Percentiles rank a stretch among this genome's conserved stretches.
These are phyloP conservation scores for Perizoma affinitatum DNA, from an alignment of 2,888 invertebrate genomes.

Conservation along the genomic window DNA sequence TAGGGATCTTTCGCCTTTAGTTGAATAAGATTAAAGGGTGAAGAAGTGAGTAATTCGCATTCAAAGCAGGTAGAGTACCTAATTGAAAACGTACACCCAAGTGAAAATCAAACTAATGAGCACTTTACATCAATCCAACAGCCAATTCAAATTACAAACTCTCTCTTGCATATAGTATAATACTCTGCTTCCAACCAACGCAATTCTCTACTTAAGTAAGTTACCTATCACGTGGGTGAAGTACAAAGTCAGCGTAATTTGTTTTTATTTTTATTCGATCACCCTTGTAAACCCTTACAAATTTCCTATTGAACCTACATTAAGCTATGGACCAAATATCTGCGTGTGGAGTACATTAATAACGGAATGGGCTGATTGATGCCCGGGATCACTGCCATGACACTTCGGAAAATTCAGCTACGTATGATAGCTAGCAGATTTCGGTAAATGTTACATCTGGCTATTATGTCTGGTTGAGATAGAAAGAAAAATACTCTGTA, in stretches of 20 bases:
- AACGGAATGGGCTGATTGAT: conserved; percentile 7
- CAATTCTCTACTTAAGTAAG: neutral
- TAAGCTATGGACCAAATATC: neutral
- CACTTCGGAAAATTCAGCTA: neutral
- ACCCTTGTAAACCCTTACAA: no score
- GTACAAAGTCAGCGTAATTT: no score
- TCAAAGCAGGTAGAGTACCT: conserved; percentile 1
- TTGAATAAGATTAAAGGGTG: no score
- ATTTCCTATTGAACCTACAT: no score
- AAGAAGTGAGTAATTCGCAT: neutral
- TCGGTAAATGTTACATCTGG: no score
- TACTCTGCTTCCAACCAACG: conserved; percentile 4
- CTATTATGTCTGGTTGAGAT: no score
- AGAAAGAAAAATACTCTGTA: no score
- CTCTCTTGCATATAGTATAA: no score
- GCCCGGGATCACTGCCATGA: neutral
- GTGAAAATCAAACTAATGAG: conserved; percentile 3
- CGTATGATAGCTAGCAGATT: no score
- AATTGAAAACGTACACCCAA: conserved; percentile 3
- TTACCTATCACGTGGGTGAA: no score
- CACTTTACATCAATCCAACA: conserved; percentile 6
- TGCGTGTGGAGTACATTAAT: conserved; percentile 10
- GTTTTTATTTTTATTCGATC: no score
- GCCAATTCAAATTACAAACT: conserved; percentile 16
- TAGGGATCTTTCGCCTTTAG: no score